phyloP scores from a whole-genome alignment of 2,888 invertebrate genomes.

The Endotricha flammealis region DNA sequence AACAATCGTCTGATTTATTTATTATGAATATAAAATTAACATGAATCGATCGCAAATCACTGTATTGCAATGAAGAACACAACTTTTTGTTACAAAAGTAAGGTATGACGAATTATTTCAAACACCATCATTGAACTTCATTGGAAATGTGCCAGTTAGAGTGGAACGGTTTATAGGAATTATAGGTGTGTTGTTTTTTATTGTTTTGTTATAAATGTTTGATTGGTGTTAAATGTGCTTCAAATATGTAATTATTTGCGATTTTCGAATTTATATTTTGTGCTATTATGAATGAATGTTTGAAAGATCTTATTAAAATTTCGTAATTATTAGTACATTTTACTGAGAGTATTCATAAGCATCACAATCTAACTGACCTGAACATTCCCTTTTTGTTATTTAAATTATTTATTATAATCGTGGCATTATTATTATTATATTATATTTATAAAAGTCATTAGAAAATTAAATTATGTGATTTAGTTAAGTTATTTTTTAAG shows the following conservation, averaged over 20 bases:
- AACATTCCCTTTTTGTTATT: constrained; percentile 51
- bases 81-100: too few species aligned
- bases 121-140: too few species aligned
- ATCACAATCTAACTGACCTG: constrained; percentile 37
- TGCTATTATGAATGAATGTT: constrained; percentile 46
- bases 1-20: too few species aligned
- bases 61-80: too few species aligned
- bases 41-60: too few species aligned
- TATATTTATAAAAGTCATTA: constrained; percentile 12
- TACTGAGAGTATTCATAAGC: constrained; percentile 44
- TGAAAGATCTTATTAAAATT: constrained; percentile 35
- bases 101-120: too few species aligned
- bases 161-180: too few species aligned
- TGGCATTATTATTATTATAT: constrained; percentile 18
- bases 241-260: neutral
- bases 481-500: constrained; percentile 23
- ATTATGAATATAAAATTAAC: too few species aligned
- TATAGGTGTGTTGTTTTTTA: too few species aligned
- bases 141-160: too few species aligned
- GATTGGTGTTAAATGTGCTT: too few species aligned
- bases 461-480: constrained; percentile 22
- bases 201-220: too few species aligned
- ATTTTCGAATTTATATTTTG: constrained; percentile 37
- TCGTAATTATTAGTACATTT: constrained; percentile 21
- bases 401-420: constrained; percentile 5